Conservation (phyloP, 2,113 vertebrate species). For the Ammodytes marinus region DNA sequence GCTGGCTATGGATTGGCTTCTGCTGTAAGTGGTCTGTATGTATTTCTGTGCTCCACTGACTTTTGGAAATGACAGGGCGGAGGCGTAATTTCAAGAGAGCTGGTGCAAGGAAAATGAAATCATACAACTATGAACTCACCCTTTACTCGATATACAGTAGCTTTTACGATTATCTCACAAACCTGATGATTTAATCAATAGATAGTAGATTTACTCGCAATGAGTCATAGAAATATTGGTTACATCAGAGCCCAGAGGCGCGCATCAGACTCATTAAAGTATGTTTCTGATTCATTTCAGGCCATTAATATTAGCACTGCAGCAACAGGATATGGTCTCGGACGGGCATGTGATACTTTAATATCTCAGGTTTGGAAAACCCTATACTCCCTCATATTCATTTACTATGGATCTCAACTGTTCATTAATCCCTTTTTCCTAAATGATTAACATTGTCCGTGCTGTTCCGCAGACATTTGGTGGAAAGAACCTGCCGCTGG, state of each 20-base stretch:
- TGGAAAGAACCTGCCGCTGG: slow-evolving; percentile 87
- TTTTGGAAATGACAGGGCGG: neutral
- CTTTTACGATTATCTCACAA: neutral
- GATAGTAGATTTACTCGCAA: neutral
- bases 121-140: neutral
- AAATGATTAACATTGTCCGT: slow-evolving; percentile 31
- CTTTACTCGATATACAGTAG: neutral
- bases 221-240: slow-evolving; percentile 8
- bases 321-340: slow-evolving; percentile 89
- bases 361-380: slow-evolving; percentile 91
- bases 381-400: neutral
- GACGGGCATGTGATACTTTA: slow-evolving; percentile 91
- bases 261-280: neutral
- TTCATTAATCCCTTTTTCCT: neutral
- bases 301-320: slow-evolving; percentile 89
- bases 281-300: slow-evolving; percentile 78
- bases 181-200: slow-evolving; percentile 26
- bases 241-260: neutral
- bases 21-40: slow-evolving; percentile 52
- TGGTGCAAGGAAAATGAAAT: slow-evolving; percentile 2
- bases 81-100: neutral
- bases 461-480: slow-evolving; percentile 87
- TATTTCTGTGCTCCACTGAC: neutral
- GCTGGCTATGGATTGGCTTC: slow-evolving; percentile 86
- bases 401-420: neutral